Evolutionary conservation across 2,888 invertebrate genomes (phyloP), one percentile per base, ranked within the genome.

Genomic region (Scelioninae gen. 2): DNA sequence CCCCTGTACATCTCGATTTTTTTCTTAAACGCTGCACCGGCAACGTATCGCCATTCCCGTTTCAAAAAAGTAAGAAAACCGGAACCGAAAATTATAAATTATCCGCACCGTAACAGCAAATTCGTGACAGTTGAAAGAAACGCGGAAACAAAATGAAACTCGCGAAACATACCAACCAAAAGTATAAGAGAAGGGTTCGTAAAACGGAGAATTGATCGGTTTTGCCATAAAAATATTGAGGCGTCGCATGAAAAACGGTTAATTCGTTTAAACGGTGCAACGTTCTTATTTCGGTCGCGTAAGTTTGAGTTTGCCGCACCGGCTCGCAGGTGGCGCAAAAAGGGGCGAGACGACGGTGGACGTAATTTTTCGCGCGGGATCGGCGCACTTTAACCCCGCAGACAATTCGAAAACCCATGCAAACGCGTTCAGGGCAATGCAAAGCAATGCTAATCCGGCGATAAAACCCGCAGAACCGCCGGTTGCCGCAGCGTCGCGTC

Each of bases 381-480:
- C 41, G 58, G 43, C 53, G 64, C 57, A 48, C 48, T 74, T 70
- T 53, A 53, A 70, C 67, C 70, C 58, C 28, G 67, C 61, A 55
- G 71, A 69, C 67, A 67, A 74, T 74, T 74, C 70, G 78, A 67
- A 79, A 81, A 81, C 80, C 79, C 82, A 79, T 80, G 82, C 81
- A 82, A 83, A 82, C 81, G 79, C 79, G 80, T 80, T 81, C 78
- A 80, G 80, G 80, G 82, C 84, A 83, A 84, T 83, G 84, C 84
- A 85, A 84, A 84, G 81, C 82, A 81, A 85, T 84, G 84, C 82
- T 85, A 85, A 85, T 85, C 84, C 82, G 80, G 79, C 81, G 82
- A 83, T 84, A 72, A 72, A 67, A 82, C 82, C 83, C 81, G 74
- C 78, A 81, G 79, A 77, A 76, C 73, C 72, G 75, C 78, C 76